A percentile compares a stretch with the other conserved stretches of the same genome.
Conservation (phyloP, 2,113 vertebrate genomes). For the Conger conger region DNA sequence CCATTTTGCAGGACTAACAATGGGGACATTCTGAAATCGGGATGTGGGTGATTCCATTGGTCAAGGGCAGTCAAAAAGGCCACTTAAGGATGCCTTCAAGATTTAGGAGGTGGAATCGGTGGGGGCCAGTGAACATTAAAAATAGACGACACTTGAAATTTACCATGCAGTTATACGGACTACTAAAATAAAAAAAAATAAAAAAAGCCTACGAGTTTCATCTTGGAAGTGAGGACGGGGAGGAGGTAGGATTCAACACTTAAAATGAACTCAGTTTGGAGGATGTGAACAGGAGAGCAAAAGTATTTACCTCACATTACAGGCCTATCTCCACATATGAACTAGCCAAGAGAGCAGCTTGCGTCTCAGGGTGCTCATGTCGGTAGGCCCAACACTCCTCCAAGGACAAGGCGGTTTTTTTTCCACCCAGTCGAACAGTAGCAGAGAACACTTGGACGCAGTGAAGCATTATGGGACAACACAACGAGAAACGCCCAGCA, state of each 20-base stretch:
- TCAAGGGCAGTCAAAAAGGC: not conserved
- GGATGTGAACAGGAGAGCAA: conserved; percentile 93
- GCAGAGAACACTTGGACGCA: conserved; percentile 88
- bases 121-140: not conserved
- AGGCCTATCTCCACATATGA: conserved; percentile 93
- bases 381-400: conserved; percentile 93
- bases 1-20: not conserved
- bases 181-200: not conserved
- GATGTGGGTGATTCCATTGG: not conserved
- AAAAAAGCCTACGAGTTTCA: not conserved
- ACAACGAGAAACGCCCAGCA: conserved; percentile 50
- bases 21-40: not conserved
- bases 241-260: conserved; percentile 44
- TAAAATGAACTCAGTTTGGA: conserved; percentile 65
- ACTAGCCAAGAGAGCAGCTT: conserved; percentile 94
- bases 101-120: not conserved
- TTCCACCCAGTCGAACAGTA: conserved; percentile 73
- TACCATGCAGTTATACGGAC: conserved; percentile 7
- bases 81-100: not conserved
- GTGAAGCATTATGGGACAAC: conserved; percentile 71
- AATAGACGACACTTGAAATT: not conserved
- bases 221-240: not conserved
- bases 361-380: conserved; percentile 88
- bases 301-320: conserved; percentile 94
- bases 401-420: conserved; percentile 84